phyloP scores from a whole-genome alignment of 2,113 vertebrate genomes.

The Leiothrix lutea region DNA sequence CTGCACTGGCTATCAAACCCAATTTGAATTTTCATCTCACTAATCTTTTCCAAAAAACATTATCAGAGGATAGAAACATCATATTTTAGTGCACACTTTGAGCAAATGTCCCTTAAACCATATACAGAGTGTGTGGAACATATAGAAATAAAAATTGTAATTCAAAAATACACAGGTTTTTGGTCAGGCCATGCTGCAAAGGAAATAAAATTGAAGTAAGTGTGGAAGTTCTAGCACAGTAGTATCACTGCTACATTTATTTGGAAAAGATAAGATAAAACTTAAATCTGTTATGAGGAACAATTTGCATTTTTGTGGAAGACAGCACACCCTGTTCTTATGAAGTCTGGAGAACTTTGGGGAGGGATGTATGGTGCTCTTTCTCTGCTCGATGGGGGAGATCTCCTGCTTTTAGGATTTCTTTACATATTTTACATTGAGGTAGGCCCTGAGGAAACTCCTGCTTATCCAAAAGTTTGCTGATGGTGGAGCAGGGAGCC shows the following conservation, averaged over 20 bases:
- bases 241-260: not conserved
- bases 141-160: not conserved
- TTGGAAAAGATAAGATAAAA: not conserved
- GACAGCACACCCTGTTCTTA: not conserved
- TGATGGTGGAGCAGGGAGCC: not conserved
- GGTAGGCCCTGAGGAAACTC: not conserved
- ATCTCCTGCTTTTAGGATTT: not conserved
- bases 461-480: not conserved
- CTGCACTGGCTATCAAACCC: not conserved
- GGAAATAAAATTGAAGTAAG: not conserved
- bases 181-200: not conserved
- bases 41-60: not conserved
- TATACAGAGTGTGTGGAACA: not conserved
- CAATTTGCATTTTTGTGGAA: not conserved
- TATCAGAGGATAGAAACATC: not conserved
- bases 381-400: not conserved
- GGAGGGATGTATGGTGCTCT: not conserved
- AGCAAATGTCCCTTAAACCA: not conserved
- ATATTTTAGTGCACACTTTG: not conserved
- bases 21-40: not conserved
- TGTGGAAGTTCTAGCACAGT: not conserved
- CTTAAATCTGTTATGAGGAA: not conserved
- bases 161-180: not conserved
- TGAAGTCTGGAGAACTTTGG: not conserved
- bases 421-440: not conserved